These are phyloP conservation scores for Valencia hispanica DNA, from an alignment of 2,797 vertebrate species.

Conservation along the genomic window DNA sequence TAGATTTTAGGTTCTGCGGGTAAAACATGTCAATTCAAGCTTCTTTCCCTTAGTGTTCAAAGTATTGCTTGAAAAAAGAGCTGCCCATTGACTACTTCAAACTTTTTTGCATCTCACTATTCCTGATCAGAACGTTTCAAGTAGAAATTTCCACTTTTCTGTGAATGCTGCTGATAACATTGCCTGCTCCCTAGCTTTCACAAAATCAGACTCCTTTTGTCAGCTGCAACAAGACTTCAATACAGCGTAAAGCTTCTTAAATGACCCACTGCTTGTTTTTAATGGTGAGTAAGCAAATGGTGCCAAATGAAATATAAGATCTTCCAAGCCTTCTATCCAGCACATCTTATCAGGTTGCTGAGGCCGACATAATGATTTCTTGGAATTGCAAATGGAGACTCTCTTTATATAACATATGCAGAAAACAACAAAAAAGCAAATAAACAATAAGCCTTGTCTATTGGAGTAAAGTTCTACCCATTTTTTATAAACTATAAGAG, in stretches of 20 bases:
- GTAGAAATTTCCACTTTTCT: background rate
- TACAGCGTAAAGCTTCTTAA: background rate
- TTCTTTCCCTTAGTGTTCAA: background rate
- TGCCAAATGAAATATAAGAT: background rate
- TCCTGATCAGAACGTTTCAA: background rate
- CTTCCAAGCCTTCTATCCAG: background rate
- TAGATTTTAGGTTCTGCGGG: background rate
- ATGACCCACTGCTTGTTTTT: background rate
- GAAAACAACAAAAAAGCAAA: background rate
- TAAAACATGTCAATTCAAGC: background rate
- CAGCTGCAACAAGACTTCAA: background rate
- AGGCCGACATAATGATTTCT: background rate
- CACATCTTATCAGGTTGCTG: background rate
- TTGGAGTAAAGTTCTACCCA: background rate
- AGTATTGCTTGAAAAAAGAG: background rate
- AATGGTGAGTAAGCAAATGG: background rate
- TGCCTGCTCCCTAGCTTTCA: background rate
- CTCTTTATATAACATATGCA: background rate
- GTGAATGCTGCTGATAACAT: background rate
- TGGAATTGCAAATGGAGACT: background rate
- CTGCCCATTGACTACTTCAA: background rate
- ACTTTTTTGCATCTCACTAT: background rate
- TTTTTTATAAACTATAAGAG: background rate
- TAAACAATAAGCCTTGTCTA: background rate
- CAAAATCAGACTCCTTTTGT: constrained; percentile 2